phyloP scores from a whole-genome alignment of 2,113 vertebrate genomes.

The Poeciliopsis retropinna region DNA sequence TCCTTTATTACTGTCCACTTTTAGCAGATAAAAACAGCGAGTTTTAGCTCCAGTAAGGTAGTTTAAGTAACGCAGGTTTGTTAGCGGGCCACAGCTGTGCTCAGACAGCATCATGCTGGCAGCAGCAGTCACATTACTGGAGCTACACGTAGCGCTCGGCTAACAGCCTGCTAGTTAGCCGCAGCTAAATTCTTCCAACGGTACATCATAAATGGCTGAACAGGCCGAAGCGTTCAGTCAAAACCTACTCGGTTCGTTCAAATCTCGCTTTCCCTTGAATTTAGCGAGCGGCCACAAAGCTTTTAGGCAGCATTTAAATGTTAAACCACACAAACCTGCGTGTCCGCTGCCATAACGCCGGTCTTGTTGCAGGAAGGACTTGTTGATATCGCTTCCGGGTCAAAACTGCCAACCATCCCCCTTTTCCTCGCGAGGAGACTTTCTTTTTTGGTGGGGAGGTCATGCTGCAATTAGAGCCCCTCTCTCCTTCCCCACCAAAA shows the following conservation, averaged over 20 bases:
- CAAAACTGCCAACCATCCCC: conserved; percentile 2
- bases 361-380: conserved; percentile 83
- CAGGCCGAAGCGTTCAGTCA: fast-evolving
- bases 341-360: conserved; percentile 95
- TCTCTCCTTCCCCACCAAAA: background rate
- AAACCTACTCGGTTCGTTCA: fast-evolving
- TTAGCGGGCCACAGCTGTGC: background rate
- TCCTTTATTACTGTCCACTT: background rate
- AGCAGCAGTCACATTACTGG: conserved; percentile 1
- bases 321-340: conserved; percentile 87
- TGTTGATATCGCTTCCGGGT: conserved; percentile 75
- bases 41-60: fast-evolving
- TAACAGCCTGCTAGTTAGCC: conserved; percentile 43
- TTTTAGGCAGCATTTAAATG: conserved; percentile 8
- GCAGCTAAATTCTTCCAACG: background rate
- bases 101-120: background rate
- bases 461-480: background rate
- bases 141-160: conserved; percentile 52
- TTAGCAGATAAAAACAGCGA: background rate
- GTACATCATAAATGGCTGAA: background rate
- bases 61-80: too few species aligned
- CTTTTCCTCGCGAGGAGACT: background rate
- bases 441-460: background rate
- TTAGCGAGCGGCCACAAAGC: too few species aligned
- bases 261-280: fast-evolving